Conservation (phyloP, 2,888 invertebrate genomes). For the Nemotelus nigrinus region DNA sequence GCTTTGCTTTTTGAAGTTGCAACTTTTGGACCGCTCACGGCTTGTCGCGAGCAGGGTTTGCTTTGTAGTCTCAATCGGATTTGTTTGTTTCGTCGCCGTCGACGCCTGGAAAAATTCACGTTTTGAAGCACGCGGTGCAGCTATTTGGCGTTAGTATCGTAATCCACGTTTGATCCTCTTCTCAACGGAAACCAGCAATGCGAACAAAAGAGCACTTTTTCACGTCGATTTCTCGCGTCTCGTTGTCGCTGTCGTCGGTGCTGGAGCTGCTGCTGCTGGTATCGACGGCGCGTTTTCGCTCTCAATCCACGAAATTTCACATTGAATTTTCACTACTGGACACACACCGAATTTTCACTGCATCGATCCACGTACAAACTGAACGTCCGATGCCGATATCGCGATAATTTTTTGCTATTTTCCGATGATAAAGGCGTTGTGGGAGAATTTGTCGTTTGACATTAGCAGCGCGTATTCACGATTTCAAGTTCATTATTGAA, state of each 20-base stretch:
- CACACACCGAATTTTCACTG: background rate
- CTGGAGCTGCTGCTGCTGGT: background rate
- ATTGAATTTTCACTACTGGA: background rate
- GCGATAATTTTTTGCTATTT: slow-evolving; percentile 22
- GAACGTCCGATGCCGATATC: background rate
- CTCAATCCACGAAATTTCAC: no score
- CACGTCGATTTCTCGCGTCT: slow-evolving; percentile 5
- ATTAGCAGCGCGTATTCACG: slow-evolving; percentile 43
- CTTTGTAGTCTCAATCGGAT: background rate
- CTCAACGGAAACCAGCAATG: background rate
- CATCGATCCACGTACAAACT: background rate
- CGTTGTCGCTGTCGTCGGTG: background rate
- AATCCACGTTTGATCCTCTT: slow-evolving; percentile 10
- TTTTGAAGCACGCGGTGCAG: slow-evolving; percentile 7
- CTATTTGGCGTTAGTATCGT: background rate
- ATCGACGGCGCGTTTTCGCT: background rate
- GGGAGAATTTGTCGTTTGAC: slow-evolving; percentile 23
- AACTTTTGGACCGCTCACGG: slow-evolving; percentile 10
- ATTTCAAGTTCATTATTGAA: slow-evolving; percentile 43
- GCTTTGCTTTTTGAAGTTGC: background rate
- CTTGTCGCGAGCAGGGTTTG: background rate
- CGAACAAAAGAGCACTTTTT: slow-evolving; percentile 22
- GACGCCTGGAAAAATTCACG: background rate
- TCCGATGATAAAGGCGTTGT: slow-evolving; percentile 25
- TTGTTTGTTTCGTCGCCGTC: slow-evolving; percentile 1